These are phyloP conservation scores for Mirza zaza DNA, from an alignment of 2,113 vertebrate genomes.

Conservation along the genomic window DNA sequence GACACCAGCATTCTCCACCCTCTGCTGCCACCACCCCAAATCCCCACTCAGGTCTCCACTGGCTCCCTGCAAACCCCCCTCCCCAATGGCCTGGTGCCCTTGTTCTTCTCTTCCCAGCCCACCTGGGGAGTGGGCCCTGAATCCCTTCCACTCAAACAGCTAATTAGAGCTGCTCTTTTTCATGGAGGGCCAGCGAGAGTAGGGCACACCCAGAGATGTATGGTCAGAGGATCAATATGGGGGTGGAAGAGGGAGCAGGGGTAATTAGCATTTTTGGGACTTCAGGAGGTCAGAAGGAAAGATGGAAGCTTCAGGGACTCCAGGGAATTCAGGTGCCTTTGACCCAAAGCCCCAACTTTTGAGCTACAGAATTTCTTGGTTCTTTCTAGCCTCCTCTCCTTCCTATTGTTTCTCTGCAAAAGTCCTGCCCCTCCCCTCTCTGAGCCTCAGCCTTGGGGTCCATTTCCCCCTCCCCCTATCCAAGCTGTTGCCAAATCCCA, in stretches of 20 bases:
- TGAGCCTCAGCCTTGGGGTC: not conserved
- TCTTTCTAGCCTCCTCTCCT: not conserved
- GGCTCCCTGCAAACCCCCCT: not conserved
- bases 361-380: not conserved
- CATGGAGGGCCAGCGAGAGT: not conserved
- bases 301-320: not conserved
- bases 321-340: not conserved
- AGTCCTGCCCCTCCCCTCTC: not conserved
- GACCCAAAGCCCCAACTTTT: not conserved
- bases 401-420: not conserved
- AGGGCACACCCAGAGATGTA: not conserved
- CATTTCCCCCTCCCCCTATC: not conserved
- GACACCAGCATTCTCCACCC: not conserved
- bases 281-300: not conserved
- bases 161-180: not conserved
- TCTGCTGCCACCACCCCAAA: not conserved
- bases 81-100: not conserved
- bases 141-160: not conserved
- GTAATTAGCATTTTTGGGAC: not conserved
- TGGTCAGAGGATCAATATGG: not conserved
- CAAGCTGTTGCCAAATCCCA: constrained; percentile 45
- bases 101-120: not conserved
- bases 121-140: not conserved
- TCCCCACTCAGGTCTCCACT: not conserved
- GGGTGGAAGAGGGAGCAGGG: not conserved